Evolutionary conservation across 2,797 vertebrate genomes (phyloP), one percentile per base, ranked within the genome.

Genomic region (Carduelis carduelis): DNA sequence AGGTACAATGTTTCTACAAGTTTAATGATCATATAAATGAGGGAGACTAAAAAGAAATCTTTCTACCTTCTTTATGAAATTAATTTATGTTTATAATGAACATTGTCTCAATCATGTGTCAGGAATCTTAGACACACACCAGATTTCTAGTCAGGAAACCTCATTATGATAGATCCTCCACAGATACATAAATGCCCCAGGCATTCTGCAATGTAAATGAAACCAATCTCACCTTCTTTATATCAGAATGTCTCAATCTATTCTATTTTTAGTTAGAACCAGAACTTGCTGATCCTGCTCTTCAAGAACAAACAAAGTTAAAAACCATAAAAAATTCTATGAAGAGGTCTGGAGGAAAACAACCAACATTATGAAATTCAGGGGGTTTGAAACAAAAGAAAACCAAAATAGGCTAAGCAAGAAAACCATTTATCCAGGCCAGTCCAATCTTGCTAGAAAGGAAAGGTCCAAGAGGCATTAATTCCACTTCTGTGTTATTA

Each of bases 401-500:
- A 70, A 55, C 5, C 8, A 72, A 78, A 93, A 76, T n/a, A 72
- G 32, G 14, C n/a, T 50, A 74, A 9, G 6, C 4, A 8, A 93
- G 80, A 91, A 96, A 94, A 39, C 8, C 20, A 83, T 95, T 92
- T 95, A 80, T 72, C 95, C 72, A 78, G 30, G 23, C 32, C 49
- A 69, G 61, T 43, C 43, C 74, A 86, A 59, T 83, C 53, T 93
- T 84, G n/a, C 72, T 87, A 66, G 28, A 93, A 97, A 96, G 17
- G n/a, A 90, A 97, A 96, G 50, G 37, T 95, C 71, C 79, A 87
- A 96, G 94, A 72, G 72, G 22, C 71, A 92, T 94, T 94, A 94
- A 96, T 96, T 96, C 78, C 49, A 37, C 52, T 90, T 97, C 56
- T 46, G 11, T 93, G 46, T 79, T 97, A 96, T 89, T 96, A 93